Base-by-base conservation (phyloP, 1,140 invertebrate genomes). In the Ectropis grisescens region DNA sequence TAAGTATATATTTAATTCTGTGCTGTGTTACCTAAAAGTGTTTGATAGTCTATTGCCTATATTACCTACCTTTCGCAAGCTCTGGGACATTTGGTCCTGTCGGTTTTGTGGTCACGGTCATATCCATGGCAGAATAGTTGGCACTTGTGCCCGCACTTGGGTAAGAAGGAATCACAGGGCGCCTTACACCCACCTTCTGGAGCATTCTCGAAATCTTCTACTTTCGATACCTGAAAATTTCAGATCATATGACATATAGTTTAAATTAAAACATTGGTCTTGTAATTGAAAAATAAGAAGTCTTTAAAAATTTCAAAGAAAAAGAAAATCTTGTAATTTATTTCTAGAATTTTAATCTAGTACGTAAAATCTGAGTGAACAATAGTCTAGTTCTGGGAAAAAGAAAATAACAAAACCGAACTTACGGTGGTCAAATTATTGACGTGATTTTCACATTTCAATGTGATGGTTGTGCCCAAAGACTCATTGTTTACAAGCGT, bases 141-240 rank as follows among this genome's bases (percentile, higher is more conserved):
- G 54, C 88, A 89, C 11, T 33, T 35, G 50, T 89, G 88, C 2
- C 82, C 82, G 54, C 87, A 89, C 1, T 15, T 13, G 2, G 24
- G 28, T 13, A 85, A 42, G 10, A 46, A 38, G 16, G 8, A 3
- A 29, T 61, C 58, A 43, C 84, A 86, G 32, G 67, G 57, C 14
- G 55, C 22, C n/a, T 58, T 32, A 42, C 85, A 86, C 7, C 84
- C 84, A 1, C 85, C 85, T 64, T 85, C 83, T 0, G 82, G 62
- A 8, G 79, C 66, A 16, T 70, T 69, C 2, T 57, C 9, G 52
- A 85, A 86, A 48, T 86, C 83, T 14, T 60, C 33, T 9, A 27
- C 32, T 11, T 36, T 45, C 10, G 44, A 40, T 16, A 79, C 56
- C 69, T 75, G 42, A 16, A 44, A 42, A n/a, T n/a, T n/a, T n/a